phyloP scores from a whole-genome alignment of 2,797 vertebrate species.

The Pangasius sanitwongsei region DNA sequence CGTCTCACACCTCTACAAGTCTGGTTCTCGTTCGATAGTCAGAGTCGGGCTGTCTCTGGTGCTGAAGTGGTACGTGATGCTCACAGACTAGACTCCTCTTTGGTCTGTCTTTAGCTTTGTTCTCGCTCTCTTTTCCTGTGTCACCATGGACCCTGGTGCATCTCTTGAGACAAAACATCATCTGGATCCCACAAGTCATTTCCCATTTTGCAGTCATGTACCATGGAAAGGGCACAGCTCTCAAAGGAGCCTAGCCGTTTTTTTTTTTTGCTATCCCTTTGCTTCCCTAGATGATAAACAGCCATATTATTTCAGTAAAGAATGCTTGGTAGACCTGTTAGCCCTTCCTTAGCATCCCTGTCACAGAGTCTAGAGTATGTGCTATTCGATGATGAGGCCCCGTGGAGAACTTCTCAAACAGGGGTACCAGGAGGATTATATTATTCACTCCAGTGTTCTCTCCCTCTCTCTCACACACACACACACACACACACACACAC shows the following conservation, averaged over 20 bases:
- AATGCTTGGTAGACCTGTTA: conserved; percentile 34
- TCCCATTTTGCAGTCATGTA: conserved; percentile 4
- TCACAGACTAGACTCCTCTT: conserved; percentile 22
- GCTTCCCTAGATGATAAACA: conserved; percentile 52
- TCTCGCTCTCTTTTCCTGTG: conserved; percentile 2
- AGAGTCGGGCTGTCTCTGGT: conserved; percentile 10
- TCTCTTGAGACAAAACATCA: conserved; percentile 13
- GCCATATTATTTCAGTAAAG: conserved; percentile 51
- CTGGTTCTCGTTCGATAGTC: conserved; percentile 45
- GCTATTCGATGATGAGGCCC: conserved; percentile 52
- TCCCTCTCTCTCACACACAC: conserved; percentile 5
- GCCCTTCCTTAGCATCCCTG: conserved; percentile 50
- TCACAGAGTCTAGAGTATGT: conserved; percentile 28
- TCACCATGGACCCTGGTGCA: background rate
- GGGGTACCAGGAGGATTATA: conserved; percentile 40
- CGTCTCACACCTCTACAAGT: conserved; percentile 43
- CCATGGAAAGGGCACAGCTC: conserved; percentile 41
- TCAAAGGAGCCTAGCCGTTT: conserved; percentile 42
- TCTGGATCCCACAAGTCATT: conserved; percentile 6
- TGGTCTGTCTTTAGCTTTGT: conserved; percentile 18
- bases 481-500: conserved; percentile 27
- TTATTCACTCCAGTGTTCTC: conserved; percentile 48
- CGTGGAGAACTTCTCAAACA: conserved; percentile 46
- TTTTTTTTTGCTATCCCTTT: conserved; percentile 19
- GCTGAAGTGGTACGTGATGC: conserved; percentile 1